These are phyloP conservation scores for Mesodorylaimus sp. DNA, from an alignment of 2,888 invertebrate species.

Conservation along the genomic window DNA sequence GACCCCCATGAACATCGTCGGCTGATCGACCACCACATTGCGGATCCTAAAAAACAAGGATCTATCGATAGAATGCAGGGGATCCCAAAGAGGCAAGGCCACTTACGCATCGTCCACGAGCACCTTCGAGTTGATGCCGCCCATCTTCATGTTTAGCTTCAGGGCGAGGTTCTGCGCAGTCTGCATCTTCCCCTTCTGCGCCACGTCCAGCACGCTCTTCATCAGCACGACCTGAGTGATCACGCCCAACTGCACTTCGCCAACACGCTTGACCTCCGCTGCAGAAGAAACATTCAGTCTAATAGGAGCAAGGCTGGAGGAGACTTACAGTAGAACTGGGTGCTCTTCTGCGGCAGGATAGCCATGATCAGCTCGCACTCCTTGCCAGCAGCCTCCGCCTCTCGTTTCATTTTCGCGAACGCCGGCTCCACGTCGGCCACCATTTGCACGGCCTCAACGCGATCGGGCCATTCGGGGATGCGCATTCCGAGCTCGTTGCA, in stretches of 20 bases:
- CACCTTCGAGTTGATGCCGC: constrained; percentile 53
- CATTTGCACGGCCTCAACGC: neutral
- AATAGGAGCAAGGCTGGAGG: neutral
- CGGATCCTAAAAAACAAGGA: neutral
- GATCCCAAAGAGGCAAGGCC: neutral
- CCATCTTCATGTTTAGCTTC: constrained; percentile 53
- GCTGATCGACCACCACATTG: constrained; percentile 30
- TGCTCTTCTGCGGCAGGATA: constrained; percentile 20
- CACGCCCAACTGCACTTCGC: constrained; percentile 25
- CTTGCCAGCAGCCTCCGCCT: constrained; percentile 9
- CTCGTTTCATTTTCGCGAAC: neutral
- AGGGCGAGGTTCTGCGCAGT: constrained; percentile 39
- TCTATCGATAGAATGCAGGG: neutral
- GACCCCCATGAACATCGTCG: constrained; percentile 58
- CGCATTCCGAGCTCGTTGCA: constrained; percentile 20
- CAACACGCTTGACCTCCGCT: constrained; percentile 37
- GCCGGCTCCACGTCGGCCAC: neutral
- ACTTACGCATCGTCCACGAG: constrained; percentile 17
- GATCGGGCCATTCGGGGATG: constrained; percentile 15
- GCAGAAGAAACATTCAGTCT: neutral
- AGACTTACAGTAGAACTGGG: constrained; percentile 18
- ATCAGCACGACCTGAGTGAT: constrained; percentile 32
- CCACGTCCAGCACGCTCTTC: constrained; percentile 22
- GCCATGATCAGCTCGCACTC: constrained; percentile 21
- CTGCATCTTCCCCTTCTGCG: constrained; percentile 30